Percentiles rank a stretch among this genome's conserved stretches.
Evolutionary conservation across 2,797 vertebrate genomes (phyloP).

Genomic region (Acanthopagrus latus): DNA sequence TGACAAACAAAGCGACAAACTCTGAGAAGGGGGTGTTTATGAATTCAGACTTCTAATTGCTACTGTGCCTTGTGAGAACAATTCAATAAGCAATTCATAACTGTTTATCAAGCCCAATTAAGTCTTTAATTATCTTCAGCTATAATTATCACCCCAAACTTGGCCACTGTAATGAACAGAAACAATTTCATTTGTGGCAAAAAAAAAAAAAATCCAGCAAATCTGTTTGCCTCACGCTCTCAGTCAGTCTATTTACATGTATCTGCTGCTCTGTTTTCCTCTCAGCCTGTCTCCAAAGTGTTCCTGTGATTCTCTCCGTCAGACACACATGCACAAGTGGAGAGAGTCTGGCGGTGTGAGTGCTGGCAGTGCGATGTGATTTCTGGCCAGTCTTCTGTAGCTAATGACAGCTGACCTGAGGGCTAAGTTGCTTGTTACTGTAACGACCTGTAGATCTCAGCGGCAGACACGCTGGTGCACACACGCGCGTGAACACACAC

Average conservation of each 20-base stretch:
- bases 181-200: slow-evolving; percentile 60
- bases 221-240: slow-evolving; percentile 19
- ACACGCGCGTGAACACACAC: slow-evolving; percentile 19
- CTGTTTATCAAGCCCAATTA: slow-evolving; percentile 78
- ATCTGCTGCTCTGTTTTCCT: slow-evolving; percentile 14
- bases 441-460: slow-evolving; percentile 75
- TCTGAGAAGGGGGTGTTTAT: slow-evolving; percentile 44
- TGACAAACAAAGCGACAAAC: slow-evolving; percentile 28
- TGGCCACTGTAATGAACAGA: slow-evolving; percentile 64
- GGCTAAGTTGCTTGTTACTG: slow-evolving; percentile 76
- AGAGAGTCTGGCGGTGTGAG: slow-evolving; percentile 41
- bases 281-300: slow-evolving; percentile 19
- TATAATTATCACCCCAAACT: slow-evolving; percentile 68
- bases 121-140: slow-evolving; percentile 70
- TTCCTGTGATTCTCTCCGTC: slow-evolving; percentile 39
- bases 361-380: slow-evolving; percentile 42
- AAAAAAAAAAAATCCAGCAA: slow-evolving; percentile 34
- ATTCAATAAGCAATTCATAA: slow-evolving; percentile 75
- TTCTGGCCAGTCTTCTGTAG: slow-evolving; percentile 65
- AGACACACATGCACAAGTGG: slow-evolving; percentile 29
- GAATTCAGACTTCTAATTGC: slow-evolving; percentile 70
- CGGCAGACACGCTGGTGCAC: slow-evolving; percentile 25
- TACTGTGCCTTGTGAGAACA: slow-evolving; percentile 59
- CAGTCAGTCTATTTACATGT: slow-evolving; percentile 20
- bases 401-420: slow-evolving; percentile 73